Base-by-base conservation (phyloP, 2,113 vertebrate species). In the Otus sunia region DNA sequence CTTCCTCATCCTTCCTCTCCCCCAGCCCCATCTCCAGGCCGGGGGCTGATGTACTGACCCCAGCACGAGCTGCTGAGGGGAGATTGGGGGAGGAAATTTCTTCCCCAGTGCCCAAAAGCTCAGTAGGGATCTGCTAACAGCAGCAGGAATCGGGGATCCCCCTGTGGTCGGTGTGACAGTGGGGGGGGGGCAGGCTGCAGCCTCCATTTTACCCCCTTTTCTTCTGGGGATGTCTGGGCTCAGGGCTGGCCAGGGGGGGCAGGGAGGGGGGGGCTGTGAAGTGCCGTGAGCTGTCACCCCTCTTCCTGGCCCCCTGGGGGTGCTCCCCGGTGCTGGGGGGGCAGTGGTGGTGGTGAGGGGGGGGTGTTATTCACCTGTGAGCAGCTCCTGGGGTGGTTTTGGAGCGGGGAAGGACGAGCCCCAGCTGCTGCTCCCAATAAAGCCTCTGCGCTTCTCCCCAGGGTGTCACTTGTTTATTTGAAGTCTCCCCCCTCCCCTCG, bases 61-160 rank as follows among this genome's bases (percentile, higher is more conserved):
- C 49, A 6, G 13, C 41, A 1, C 5, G 9, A 50, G 52, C 39
- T 47, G 29, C 22, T 22, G n/a, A 2, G 8, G 14, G 26, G 36
- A 72, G 32, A 6, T 43, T 15, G 15, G 43, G 43, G 43, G 43
- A 43, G 43, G 43, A 43, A 43, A 43, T n/a, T 59, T 34, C 43
- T 49, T 73, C 11, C 37, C 32, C 43, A 2, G 39, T 1, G 1
- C 56, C 80, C 34, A 16, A 7, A 43, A 15, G 13, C 13, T 17
- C 30, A 10, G 5, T 4, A 6, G 75, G 41, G 25, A 25, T 47
- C 34, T 1, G 7, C 34, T 22, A 4, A 13, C 0, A 3, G 0
- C 4, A n/a, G 60, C n/a, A 4, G 30, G 10, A 43, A 20, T 41
- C 1, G 4, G 41, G 41, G 22, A 9, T 13, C 16, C 49, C 25